Conservation (phyloP, 2,113 vertebrate species). For the Donacobius atricapilla region DNA sequence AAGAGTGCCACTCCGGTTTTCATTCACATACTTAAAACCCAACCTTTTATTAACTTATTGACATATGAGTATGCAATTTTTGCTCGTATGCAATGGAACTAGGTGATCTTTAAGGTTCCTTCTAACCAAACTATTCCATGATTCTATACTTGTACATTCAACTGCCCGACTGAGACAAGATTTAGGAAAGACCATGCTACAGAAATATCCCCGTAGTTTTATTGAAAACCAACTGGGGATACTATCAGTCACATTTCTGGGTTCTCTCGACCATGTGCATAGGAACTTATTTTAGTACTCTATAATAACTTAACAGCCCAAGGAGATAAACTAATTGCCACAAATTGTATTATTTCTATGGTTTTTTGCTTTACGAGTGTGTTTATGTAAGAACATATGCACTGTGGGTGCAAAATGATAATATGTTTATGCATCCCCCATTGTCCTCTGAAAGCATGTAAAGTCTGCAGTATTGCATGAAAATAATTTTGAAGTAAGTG, state of each 20-base stretch:
- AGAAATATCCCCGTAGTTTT: not conserved
- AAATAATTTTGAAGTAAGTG: not conserved
- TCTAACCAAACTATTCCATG: not conserved
- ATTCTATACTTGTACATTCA: not conserved
- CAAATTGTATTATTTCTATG: not conserved
- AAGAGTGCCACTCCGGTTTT: not conserved
- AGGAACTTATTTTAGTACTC: not conserved
- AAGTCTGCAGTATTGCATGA: not conserved
- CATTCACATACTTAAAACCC: not conserved
- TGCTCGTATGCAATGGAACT: not conserved
- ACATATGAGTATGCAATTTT: not conserved
- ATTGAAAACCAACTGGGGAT: rapidly evolving
- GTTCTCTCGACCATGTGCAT: not conserved
- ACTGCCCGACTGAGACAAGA: not conserved
- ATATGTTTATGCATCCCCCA: not conserved
- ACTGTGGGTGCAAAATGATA: not conserved
- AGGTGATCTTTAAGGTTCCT: not conserved
- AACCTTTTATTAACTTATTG: not conserved
- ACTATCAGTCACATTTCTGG: not conserved
- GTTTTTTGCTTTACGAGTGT: not conserved
- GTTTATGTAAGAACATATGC: not conserved
- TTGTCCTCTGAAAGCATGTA: not conserved
- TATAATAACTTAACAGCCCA: not conserved
- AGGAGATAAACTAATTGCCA: not conserved
- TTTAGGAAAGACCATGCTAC: not conserved